phyloP scores from a whole-genome alignment of 1,140 invertebrate species.

The Microplitis mediator region DNA sequence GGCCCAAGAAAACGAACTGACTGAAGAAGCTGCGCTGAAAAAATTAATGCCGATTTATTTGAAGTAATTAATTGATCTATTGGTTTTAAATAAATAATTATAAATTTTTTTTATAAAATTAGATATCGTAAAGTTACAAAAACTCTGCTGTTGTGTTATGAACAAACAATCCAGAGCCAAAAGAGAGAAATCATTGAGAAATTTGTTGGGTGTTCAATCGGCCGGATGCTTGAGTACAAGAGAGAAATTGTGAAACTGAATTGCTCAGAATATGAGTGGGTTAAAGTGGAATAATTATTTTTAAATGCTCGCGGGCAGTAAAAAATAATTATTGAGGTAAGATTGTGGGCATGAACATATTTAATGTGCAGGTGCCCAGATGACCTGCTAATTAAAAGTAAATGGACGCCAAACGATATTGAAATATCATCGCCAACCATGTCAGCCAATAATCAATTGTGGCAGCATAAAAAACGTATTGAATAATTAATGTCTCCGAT shows the following conservation, averaged over 20 bases:
- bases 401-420: conserved; percentile 62
- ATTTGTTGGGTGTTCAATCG: conserved; percentile 61
- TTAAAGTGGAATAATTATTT: not conserved
- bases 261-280: conserved; percentile 44
- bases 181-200: conserved; percentile 66
- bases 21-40: conserved; percentile 13
- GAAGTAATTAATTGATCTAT: conserved; percentile 25
- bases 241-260: conserved; percentile 43
- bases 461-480: conserved; percentile 34
- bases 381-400: conserved; percentile 65
- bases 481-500: conserved; percentile 24
- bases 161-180: conserved; percentile 70
- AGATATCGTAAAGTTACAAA: conserved; percentile 51
- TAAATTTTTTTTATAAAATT: not conserved
- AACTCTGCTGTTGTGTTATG: conserved; percentile 61
- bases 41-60: conserved; percentile 34
- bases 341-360: not conserved
- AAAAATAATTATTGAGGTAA: too few relatives aligned
- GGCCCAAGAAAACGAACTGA: not conserved
- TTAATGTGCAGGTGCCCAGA: conserved; percentile 63
- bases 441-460: conserved; percentile 33
- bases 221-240: conserved; percentile 54
- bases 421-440: conserved; percentile 42
- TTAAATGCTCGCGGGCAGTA: not conserved
- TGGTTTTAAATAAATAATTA: conserved; percentile 10